Conservation (phyloP, 1,140 invertebrate genomes). For the Pseudomyrmex gracilis region DNA sequence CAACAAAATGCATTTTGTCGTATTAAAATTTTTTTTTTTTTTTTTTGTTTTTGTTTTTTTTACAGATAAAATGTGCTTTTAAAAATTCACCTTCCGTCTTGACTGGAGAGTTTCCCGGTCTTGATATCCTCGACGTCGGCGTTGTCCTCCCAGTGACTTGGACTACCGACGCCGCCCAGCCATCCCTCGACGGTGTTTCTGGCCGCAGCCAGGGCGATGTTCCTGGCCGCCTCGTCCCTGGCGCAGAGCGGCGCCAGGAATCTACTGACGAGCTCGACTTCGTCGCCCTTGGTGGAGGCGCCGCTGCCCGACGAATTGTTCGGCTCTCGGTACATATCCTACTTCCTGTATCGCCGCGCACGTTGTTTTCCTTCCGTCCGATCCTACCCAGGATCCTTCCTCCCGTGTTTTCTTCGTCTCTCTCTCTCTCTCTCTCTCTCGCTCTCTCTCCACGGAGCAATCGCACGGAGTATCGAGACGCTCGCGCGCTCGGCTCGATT, state of each 20-base stretch:
- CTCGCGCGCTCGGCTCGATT: slow-evolving; percentile 53
- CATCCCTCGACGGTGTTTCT: slow-evolving; percentile 87
- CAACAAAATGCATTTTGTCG: too few relatives aligned
- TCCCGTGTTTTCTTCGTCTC: slow-evolving; percentile 24
- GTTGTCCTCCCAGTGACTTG: slow-evolving; percentile 80
- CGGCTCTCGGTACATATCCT: slow-evolving; percentile 80
- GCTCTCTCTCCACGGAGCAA: not conserved
- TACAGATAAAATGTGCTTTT: not conserved
- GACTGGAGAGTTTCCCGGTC: slow-evolving; percentile 73
- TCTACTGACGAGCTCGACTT: slow-evolving; percentile 85
- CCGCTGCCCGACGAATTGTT: slow-evolving; percentile 73
- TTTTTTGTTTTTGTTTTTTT: not conserved
- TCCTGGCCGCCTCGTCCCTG: slow-evolving; percentile 85
- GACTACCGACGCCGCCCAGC: slow-evolving; percentile 86
- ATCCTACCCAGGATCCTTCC: slow-evolving; percentile 47
- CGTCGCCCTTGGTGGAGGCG: slow-evolving; percentile 80
- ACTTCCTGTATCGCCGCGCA: slow-evolving; percentile 34
- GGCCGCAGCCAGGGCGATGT: slow-evolving; percentile 86
- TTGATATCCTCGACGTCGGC: slow-evolving; percentile 75
- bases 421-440: too few relatives aligned
- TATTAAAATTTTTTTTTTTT: too few relatives aligned
- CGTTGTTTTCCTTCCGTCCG: slow-evolving; percentile 42
- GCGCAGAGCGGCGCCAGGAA: slow-evolving; percentile 86
- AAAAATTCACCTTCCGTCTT: slow-evolving; percentile 77
- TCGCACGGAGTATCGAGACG: slow-evolving; percentile 50